Conservation (phyloP, 2,113 vertebrate species). For the Ailurus styani region DNA sequence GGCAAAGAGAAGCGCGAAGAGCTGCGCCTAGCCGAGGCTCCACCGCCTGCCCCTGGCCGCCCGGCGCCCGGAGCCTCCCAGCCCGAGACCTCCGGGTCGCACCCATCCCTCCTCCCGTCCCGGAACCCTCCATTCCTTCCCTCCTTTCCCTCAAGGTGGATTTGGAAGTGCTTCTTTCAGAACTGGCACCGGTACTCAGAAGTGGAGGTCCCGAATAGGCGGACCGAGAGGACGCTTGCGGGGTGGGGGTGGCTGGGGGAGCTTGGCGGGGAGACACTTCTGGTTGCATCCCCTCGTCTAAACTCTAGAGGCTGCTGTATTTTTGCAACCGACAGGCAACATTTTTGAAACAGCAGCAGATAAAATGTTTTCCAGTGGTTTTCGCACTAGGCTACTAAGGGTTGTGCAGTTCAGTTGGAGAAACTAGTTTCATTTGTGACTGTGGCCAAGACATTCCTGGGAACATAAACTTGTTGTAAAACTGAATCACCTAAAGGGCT, state of each 20-base stretch:
- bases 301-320: not conserved
- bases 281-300: not conserved
- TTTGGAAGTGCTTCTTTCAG: not conserved
- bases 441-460: not conserved
- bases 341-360: not conserved
- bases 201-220: rapidly evolving
- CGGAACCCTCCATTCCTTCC: not conserved
- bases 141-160: not conserved
- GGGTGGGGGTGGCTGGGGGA: rapidly evolving
- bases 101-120: too few species aligned
- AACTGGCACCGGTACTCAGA: not conserved
- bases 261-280: not conserved
- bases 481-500: not conserved
- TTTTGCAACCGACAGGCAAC: not conserved
- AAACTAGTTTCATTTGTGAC: not conserved
- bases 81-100: not conserved
- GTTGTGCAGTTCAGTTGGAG: not conserved
- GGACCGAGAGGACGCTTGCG: rapidly evolving
- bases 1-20: not conserved
- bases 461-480: not conserved
- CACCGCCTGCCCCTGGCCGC: rapidly evolving
- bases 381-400: not conserved
- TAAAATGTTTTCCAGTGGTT: not conserved
- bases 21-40: not conserved
- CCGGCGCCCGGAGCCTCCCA: not conserved